Conservation (phyloP, 2,888 invertebrate species). For the Sepioteuthis lessoniana region DNA sequence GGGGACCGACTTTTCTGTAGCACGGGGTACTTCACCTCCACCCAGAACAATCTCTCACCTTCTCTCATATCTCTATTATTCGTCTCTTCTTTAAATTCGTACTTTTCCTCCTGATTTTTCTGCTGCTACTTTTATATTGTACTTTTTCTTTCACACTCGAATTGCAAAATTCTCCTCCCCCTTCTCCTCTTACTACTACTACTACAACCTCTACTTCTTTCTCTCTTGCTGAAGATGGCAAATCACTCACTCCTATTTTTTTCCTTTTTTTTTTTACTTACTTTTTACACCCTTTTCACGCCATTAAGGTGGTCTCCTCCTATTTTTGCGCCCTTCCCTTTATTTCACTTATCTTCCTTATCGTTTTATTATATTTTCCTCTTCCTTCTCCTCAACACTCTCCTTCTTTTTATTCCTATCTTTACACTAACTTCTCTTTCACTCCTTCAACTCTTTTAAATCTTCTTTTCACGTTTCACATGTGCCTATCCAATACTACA, state of each 20-base stretch:
- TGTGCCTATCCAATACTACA: neutral
- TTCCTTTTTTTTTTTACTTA: too few relatives aligned
- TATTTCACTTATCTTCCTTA: neutral
- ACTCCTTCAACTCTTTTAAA: too few relatives aligned
- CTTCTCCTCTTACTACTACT: neutral
- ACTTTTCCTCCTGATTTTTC: neutral
- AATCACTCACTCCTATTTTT: neutral
- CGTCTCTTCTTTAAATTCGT: neutral
- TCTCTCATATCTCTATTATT: neutral
- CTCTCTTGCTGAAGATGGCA: neutral
- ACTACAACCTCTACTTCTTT: too few relatives aligned
- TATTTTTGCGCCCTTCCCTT: neutral
- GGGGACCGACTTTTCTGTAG: constrained; percentile 23
- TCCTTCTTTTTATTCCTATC: neutral
- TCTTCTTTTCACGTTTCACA: neutral
- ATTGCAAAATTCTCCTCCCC: neutral
- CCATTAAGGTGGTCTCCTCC: neutral
- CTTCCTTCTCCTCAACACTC: neutral
- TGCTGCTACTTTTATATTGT: neutral
- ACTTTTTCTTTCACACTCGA: neutral
- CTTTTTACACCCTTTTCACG: neutral
- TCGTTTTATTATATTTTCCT: neutral
- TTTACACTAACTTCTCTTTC: neutral
- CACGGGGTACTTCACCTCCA: constrained; percentile 8
- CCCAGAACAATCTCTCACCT: neutral